Percentiles rank a stretch among this genome's conserved stretches.
These are phyloP conservation scores for Anagyrus pseudococci DNA, from an alignment of 2,888 invertebrate species.

Conservation along the genomic window DNA sequence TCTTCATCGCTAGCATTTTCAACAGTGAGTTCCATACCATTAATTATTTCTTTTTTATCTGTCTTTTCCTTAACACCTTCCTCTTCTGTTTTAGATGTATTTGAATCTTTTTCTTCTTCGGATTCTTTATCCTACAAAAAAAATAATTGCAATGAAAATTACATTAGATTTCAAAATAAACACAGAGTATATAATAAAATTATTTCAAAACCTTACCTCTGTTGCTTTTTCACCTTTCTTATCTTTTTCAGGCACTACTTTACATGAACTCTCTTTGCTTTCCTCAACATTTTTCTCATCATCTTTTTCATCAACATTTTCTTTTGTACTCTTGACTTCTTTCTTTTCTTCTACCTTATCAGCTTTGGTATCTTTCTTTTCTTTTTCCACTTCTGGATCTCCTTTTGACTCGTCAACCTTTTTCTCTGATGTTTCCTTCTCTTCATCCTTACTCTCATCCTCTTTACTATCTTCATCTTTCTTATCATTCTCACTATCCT, in stretches of 20 bases:
- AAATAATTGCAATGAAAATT: background rate
- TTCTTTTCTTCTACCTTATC: background rate
- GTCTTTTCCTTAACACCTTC: background rate
- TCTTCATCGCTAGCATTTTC: conserved; percentile 58
- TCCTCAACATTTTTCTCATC: background rate
- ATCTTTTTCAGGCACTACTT: background rate
- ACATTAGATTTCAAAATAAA: no score
- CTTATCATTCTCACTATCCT: background rate
- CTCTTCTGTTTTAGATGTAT: background rate
- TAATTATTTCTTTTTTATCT: conserved; percentile 49
- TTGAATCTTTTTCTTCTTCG: background rate
- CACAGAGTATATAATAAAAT: no score
- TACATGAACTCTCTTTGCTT: background rate
- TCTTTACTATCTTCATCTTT: background rate
- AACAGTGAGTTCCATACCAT: conserved; percentile 55
- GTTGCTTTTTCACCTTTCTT: background rate
- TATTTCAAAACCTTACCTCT: no score
- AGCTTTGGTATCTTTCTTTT: background rate
- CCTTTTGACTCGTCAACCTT: background rate
- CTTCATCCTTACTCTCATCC: background rate
- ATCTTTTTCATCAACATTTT: background rate
- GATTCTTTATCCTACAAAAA: background rate
- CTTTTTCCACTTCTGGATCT: background rate
- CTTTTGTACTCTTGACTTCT: background rate
- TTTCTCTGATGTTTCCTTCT: background rate